phyloP scores from a whole-genome alignment of 2,888 invertebrate species.

The Xylophagus ater region DNA sequence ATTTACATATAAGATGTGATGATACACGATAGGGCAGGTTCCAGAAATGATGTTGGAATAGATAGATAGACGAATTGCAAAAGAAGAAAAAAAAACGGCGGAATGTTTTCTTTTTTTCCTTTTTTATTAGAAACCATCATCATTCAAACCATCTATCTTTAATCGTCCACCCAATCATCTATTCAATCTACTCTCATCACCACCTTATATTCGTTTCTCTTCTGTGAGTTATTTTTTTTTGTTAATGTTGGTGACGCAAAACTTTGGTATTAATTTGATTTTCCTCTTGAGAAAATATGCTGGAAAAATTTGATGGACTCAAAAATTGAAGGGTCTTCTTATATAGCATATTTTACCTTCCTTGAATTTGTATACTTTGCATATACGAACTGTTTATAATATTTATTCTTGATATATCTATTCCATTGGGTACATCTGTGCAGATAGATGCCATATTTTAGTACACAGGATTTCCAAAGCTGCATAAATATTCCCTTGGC shows the following conservation, averaged over 20 bases:
- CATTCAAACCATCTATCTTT: no score
- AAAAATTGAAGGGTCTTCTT: conserved; percentile 11
- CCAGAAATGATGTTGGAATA: not conserved
- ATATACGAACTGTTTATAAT: conserved; percentile 4
- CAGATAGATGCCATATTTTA: conserved; percentile 8
- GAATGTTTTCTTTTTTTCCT: no score
- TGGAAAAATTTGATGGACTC: conserved; percentile 17
- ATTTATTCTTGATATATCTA: conserved; percentile 11
- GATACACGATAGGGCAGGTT: no score
- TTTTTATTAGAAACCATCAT: not conserved
- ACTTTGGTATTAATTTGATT: conserved; percentile 16
- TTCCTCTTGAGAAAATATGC: conserved; percentile 16
- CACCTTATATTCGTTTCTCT: not conserved
- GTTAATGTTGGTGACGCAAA: conserved; percentile 7
- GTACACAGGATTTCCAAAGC: no score
- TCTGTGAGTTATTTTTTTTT: not conserved
- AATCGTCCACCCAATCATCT: no score
- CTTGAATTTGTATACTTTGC: not conserved
- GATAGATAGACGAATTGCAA: not conserved
- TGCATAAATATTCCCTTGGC: no score
- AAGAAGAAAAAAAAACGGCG: not conserved
- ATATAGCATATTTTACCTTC: conserved; percentile 3
- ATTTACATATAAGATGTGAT: no score
- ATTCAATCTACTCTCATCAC: not conserved
- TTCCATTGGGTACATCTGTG: conserved; percentile 11